A percentile compares a stretch with the other conserved stretches of the same genome.
Evolutionary conservation across 2,113 vertebrate genomes (phyloP).

Genomic region (Microcebus griseorufus): DNA sequence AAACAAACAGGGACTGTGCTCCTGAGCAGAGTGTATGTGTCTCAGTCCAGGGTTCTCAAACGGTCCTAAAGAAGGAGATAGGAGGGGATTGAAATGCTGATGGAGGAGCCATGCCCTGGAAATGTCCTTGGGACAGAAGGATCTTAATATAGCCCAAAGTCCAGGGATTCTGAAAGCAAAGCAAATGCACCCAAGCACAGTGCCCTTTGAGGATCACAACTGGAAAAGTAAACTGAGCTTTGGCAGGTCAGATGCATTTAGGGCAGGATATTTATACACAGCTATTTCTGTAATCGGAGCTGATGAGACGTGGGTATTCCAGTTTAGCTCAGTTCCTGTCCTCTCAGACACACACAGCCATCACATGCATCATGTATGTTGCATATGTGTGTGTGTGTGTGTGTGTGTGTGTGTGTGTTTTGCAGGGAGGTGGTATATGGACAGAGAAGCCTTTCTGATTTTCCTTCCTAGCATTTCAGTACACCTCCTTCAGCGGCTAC

Average conservation of each 20-base stretch:
- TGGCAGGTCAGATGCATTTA: neutral
- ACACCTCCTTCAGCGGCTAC: neutral
- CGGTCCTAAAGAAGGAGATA: neutral
- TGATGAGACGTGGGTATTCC: neutral
- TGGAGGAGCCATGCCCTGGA: neutral
- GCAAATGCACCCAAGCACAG: neutral
- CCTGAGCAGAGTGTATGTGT: neutral
- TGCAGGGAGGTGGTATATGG: neutral
- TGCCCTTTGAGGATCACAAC: conserved; percentile 9
- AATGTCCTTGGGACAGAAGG: neutral
- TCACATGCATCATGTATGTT: neutral
- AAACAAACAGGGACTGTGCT: neutral
- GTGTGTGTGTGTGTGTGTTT: neutral
- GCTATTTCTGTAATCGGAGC: conserved; percentile 45
- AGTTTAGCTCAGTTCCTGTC: neutral
- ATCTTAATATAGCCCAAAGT: neutral
- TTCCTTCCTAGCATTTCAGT: neutral
- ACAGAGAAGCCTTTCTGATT: neutral
- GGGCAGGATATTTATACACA: conserved; percentile 30
- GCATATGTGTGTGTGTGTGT: too few relatives aligned
- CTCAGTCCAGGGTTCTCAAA: neutral
- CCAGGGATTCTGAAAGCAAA: conserved; percentile 6
- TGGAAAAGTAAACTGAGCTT: conserved; percentile 43
- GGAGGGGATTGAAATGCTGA: neutral
- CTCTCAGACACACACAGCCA: neutral